Conservation (phyloP, 2,888 invertebrate species). For the Cryptus viduatorius region DNA sequence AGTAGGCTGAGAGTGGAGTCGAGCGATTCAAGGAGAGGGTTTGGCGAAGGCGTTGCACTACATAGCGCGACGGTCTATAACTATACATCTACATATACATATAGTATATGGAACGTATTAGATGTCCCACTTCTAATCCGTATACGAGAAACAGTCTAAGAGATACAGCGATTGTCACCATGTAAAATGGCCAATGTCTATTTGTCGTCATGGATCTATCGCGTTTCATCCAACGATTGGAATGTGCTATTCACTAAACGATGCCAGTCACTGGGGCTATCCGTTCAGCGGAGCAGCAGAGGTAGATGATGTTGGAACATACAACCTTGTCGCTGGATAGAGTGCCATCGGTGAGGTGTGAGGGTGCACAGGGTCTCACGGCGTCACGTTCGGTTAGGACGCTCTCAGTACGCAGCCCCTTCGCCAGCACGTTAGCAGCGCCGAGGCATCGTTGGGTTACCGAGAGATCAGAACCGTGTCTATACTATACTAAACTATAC, state of each 20-base stretch:
- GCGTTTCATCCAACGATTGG: neutral
- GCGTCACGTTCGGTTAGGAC: conserved; percentile 68
- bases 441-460: conserved; percentile 33
- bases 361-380: conserved; percentile 48
- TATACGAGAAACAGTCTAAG: conserved; percentile 28
- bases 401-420: conserved; percentile 52
- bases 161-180: conserved; percentile 17
- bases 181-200: neutral
- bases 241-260: neutral
- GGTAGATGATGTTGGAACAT: neutral
- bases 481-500: conserved; percentile 7
- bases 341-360: conserved; percentile 26
- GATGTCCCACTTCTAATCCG: conserved; percentile 43
- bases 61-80: neutral
- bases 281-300: neutral
- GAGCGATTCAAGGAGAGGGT: conserved; percentile 54
- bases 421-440: conserved; percentile 47
- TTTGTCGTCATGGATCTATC: neutral
- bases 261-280: conserved; percentile 8
- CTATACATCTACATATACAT: conserved; percentile 7
- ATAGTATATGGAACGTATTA: conserved; percentile 47
- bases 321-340: conserved; percentile 5
- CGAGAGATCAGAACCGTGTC: conserved; percentile 33
- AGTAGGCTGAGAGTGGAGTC: conserved; percentile 30
- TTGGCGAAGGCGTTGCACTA: conserved; percentile 52